phyloP scores from a whole-genome alignment of 2,888 invertebrate species.

The Ophonus ardosiacus region DNA sequence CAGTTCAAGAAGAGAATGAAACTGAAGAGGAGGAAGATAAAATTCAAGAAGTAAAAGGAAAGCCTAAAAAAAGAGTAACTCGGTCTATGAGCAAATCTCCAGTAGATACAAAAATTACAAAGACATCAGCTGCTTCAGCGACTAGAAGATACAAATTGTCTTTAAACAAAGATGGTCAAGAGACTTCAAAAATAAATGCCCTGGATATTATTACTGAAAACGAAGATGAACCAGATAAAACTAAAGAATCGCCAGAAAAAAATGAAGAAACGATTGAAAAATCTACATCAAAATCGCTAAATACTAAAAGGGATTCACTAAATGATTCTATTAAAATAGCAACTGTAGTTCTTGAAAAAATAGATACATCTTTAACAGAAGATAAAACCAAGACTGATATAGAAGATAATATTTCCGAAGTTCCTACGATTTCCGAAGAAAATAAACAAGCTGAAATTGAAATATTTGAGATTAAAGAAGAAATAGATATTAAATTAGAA shows the following conservation, averaged over 20 bases:
- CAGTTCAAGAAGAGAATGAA: slow-evolving; percentile 56
- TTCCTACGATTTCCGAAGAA: slow-evolving; percentile 3
- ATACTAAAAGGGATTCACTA: not conserved
- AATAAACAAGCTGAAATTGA: not conserved
- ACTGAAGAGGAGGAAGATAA: slow-evolving; percentile 57
- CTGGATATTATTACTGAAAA: slow-evolving; percentile 66
- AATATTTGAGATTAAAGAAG: slow-evolving; percentile 33
- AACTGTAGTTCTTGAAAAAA: not conserved
- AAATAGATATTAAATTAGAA: not conserved
- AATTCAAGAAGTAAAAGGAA: slow-evolving; percentile 38
- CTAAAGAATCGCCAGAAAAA: not conserved
- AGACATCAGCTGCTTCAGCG: slow-evolving; percentile 46
- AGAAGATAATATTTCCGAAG: slow-evolving; percentile 6
- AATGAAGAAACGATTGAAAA: slow-evolving; percentile 11
- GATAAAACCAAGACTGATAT: slow-evolving; percentile 22
- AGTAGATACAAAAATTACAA: slow-evolving; percentile 49
- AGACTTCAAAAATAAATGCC: slow-evolving; percentile 56
- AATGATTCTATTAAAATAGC: slow-evolving; percentile 22
- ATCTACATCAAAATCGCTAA: not conserved
- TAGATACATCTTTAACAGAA: slow-evolving; percentile 9
- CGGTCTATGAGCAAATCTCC: slow-evolving; percentile 67
- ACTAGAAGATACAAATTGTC: slow-evolving; percentile 65
- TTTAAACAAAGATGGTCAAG: slow-evolving; percentile 61
- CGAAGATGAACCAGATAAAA: slow-evolving; percentile 58
- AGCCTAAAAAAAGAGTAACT: slow-evolving; percentile 53